Evolutionary conservation across 2,888 invertebrate species (phyloP).

Genomic region (Stomorhina lunata): DNA sequence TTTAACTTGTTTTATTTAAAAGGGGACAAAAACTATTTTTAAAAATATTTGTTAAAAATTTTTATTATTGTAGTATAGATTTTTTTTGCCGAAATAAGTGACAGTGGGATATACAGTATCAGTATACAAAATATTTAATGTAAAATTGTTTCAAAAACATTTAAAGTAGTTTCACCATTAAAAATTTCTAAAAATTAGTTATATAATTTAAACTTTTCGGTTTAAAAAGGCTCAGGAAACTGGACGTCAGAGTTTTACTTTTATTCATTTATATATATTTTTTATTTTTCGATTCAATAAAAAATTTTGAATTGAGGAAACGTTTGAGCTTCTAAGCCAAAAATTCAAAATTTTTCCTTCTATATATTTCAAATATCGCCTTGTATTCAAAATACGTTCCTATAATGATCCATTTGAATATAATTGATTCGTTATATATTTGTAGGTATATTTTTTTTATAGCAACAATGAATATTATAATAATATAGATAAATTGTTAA

Average conservation of each 20-base stretch:
- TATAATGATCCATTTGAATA: neutral
- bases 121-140: conserved; percentile 4
- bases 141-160: conserved; percentile 48
- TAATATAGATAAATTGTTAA: conserved; percentile 49
- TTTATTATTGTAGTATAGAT: neutral
- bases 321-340: neutral
- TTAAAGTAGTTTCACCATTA: conserved; percentile 27
- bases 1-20: neutral
- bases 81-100: conserved; percentile 3
- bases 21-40: conserved; percentile 9
- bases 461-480: conserved; percentile 58
- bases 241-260: conserved; percentile 13
- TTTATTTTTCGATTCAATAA: conserved; percentile 1
- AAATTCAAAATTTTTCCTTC: neutral
- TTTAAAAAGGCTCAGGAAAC: neutral
- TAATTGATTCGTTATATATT: conserved; percentile 17
- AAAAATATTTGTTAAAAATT: neutral
- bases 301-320: conserved; percentile 34
- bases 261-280: conserved; percentile 27
- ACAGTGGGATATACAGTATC: neutral
- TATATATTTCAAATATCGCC: neutral
- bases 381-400: conserved; percentile 58
- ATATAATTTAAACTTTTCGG: neutral
- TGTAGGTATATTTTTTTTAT: conserved; percentile 24
- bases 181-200: conserved; percentile 1